phyloP scores from a whole-genome alignment of 2,113 vertebrate genomes.

The Narcine bancroftii region DNA sequence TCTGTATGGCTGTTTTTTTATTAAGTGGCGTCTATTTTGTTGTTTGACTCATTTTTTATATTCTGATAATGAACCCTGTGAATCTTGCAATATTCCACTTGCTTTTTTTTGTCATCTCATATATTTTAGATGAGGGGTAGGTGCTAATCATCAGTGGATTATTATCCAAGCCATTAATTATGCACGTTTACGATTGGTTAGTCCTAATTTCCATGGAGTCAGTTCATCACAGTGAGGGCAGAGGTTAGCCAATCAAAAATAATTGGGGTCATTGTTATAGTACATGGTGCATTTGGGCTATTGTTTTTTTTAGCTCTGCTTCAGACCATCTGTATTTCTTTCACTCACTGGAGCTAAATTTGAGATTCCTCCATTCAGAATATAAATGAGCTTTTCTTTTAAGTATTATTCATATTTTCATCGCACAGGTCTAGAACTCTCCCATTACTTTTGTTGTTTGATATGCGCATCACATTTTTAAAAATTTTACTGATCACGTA shows the following conservation, averaged over 20 bases:
- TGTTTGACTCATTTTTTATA: background rate
- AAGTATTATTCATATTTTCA: background rate
- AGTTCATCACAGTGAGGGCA: conserved; percentile 15
- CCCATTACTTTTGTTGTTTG: background rate
- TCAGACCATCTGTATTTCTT: background rate
- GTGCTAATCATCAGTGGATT: background rate
- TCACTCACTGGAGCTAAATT: background rate
- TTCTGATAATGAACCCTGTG: background rate
- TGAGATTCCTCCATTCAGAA: conserved; percentile 30
- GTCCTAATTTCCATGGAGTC: conserved; percentile 17
- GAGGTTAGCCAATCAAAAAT: conserved; percentile 34
- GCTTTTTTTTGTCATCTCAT: conserved; percentile 8
- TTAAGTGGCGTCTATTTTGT: background rate
- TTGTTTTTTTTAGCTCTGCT: conserved; percentile 27
- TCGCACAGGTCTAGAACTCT: background rate
- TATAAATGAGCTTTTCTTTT: conserved; percentile 23
- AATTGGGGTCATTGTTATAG: conserved; percentile 26
- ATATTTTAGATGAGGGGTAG: background rate
- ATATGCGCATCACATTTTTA: background rate
- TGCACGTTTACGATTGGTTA: background rate
- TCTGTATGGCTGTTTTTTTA: background rate
- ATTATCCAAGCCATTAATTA: conserved; percentile 20
- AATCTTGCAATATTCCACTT: conserved; percentile 1
- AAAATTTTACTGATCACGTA: background rate
- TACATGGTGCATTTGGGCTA: background rate